These are phyloP conservation scores for Triplophysa siluroides DNA, from an alignment of 2,113 vertebrate species.

Conservation along the genomic window DNA sequence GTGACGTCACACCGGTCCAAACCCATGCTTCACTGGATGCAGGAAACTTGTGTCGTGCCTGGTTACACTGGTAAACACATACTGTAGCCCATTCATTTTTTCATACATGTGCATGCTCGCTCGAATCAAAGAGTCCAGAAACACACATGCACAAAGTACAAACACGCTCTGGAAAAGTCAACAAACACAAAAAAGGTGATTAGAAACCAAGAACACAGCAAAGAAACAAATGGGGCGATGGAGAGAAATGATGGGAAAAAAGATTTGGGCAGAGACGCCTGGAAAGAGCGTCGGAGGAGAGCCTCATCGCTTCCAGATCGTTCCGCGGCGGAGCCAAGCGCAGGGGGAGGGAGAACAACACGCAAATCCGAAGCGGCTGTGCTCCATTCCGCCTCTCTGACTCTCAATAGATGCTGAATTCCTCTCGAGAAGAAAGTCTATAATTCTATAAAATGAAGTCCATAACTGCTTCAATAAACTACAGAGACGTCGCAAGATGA, in stretches of 20 bases:
- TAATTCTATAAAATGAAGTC: conserved; percentile 15
- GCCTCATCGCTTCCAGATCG: conserved; percentile 32
- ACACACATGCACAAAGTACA: neutral
- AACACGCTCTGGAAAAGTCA: conserved; percentile 30
- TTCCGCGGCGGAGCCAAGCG: neutral
- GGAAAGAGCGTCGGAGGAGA: conserved; percentile 21
- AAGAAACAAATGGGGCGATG: conserved; percentile 4
- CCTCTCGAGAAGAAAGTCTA: conserved; percentile 17
- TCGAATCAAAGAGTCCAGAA: conserved; percentile 9
- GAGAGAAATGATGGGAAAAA: neutral
- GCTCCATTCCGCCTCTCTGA: conserved; percentile 6
- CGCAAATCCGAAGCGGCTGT: conserved; percentile 38
- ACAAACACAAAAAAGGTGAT: conserved; percentile 33
- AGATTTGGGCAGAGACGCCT: conserved; percentile 1
- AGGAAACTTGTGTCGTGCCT: neutral
- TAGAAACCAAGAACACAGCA: conserved; percentile 32
- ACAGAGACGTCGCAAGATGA: conserved; percentile 14
- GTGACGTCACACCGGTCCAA: too few relatives aligned
- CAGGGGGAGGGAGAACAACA: conserved; percentile 24
- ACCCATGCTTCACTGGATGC: neutral
- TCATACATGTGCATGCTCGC: neutral
- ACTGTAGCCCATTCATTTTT: neutral
- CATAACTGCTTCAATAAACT: conserved; percentile 1
- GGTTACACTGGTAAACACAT: neutral
- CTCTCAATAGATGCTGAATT: conserved; percentile 5